Evolutionary conservation across 2,113 vertebrate species (phyloP).

Genomic region (Rhinichthys klamathensis): DNA sequence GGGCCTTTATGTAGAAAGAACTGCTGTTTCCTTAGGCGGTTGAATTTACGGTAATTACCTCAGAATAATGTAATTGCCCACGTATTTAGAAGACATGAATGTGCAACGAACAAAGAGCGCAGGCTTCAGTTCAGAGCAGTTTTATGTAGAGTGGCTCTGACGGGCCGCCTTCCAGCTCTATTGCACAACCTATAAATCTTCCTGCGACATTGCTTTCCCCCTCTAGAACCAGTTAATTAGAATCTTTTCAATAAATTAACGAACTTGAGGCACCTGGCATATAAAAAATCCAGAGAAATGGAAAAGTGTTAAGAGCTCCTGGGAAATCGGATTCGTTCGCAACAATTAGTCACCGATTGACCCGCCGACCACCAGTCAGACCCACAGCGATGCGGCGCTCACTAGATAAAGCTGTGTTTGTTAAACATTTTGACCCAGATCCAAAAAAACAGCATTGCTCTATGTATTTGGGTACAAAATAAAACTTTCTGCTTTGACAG

Average conservation of each 20-base stretch:
- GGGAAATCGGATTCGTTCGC: slow-evolving; percentile 27
- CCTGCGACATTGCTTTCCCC: slow-evolving; percentile 11
- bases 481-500: slow-evolving; percentile 26
- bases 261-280: slow-evolving; percentile 45
- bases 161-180: slow-evolving; percentile 36
- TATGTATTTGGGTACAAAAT: slow-evolving; percentile 21
- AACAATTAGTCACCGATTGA: slow-evolving; percentile 49
- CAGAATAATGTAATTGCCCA: slow-evolving; percentile 29
- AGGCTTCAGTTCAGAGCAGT: not conserved
- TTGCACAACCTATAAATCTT: slow-evolving; percentile 40
- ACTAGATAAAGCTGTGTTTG: not conserved
- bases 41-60: slow-evolving; percentile 50
- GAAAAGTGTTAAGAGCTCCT: not conserved
- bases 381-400: not conserved
- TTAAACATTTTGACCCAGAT: slow-evolving; percentile 29
- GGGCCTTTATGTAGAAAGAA: slow-evolving; percentile 1
- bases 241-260: slow-evolving; percentile 49
- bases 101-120: not conserved
- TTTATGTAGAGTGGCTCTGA: slow-evolving; percentile 17
- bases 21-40: slow-evolving; percentile 33
- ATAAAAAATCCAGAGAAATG: slow-evolving; percentile 18
- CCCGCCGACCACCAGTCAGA: slow-evolving; percentile 7
- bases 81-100: slow-evolving; percentile 31
- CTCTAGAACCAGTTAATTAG: slow-evolving; percentile 42
- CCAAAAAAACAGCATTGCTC: not conserved